Evolutionary conservation across 1,140 invertebrate genomes (phyloP).

Genomic region (Samia ricini): DNA sequence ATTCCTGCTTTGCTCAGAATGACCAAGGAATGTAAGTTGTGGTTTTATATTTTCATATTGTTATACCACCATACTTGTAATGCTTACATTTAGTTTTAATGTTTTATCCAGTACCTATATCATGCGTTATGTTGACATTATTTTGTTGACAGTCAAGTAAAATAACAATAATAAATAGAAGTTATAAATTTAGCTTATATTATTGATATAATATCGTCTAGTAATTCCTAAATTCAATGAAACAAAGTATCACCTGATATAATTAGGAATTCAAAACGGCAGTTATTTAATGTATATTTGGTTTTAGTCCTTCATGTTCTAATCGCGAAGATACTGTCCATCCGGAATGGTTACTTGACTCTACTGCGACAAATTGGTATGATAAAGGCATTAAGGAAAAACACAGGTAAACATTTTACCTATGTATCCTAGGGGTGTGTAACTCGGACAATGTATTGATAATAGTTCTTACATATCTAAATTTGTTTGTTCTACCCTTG

Average conservation of each 20-base stretch:
- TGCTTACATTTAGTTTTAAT: conserved; percentile 3
- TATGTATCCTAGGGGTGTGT: too few relatives aligned
- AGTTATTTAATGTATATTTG: conserved; percentile 8
- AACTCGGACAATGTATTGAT: too few relatives aligned
- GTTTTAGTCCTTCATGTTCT: conserved; percentile 62
- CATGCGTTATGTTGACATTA: conserved; percentile 16
- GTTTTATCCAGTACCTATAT: conserved; percentile 10
- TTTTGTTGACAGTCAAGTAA: conserved; percentile 18
- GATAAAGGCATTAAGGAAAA: conserved; percentile 42
- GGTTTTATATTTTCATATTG: conserved; percentile 1
- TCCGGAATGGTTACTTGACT: conserved; percentile 83
- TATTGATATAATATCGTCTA: neutral
- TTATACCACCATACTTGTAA: too few relatives aligned
- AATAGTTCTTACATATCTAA: too few relatives aligned
- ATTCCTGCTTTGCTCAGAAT: conserved; percentile 72
- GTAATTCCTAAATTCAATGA: neutral
- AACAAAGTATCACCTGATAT: neutral
- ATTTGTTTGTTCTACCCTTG: too few relatives aligned
- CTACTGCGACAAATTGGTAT: conserved; percentile 72
- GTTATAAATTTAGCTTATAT: too few relatives aligned
- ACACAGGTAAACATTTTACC: conserved; percentile 1
- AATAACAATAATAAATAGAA: conserved; percentile 14
- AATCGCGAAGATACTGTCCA: conserved; percentile 81
- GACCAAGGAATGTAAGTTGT: conserved; percentile 69
- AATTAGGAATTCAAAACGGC: neutral